Percentiles rank a stretch among this genome's conserved stretches.
Conservation (phyloP, 2,113 vertebrate genomes). For the Kryptolebias marmoratus region DNA sequence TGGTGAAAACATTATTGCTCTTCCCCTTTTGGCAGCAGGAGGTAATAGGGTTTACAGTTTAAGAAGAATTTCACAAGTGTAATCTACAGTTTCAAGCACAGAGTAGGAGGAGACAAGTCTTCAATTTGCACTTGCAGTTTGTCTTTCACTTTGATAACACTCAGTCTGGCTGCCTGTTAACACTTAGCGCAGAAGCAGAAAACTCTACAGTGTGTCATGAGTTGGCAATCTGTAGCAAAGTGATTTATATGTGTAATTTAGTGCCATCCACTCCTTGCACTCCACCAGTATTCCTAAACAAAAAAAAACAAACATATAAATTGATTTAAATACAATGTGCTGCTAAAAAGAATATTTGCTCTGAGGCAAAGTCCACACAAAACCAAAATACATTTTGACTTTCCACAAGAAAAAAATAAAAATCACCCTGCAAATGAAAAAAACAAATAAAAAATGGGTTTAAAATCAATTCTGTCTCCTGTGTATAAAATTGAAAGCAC, state of each 20-base stretch:
- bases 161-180: neutral
- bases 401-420: neutral
- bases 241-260: neutral
- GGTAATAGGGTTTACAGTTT: neutral
- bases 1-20: no score
- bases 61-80: neutral
- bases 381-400: neutral
- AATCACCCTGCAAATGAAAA: neutral
- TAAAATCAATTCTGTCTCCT: slow-evolving; percentile 1
- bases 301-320: neutral
- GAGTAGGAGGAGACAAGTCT: neutral
- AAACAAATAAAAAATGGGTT: neutral
- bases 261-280: neutral
- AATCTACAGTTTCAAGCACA: slow-evolving; percentile 6
- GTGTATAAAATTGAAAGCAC: slow-evolving; percentile 24
- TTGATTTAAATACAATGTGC: neutral
- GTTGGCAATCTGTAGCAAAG: neutral
- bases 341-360: neutral
- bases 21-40: no score
- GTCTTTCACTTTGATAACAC: neutral
- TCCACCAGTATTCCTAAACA: neutral
- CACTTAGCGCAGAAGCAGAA: neutral
- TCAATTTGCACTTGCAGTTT: slow-evolving; percentile 12
- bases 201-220: neutral
- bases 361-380: neutral